phyloP scores from a whole-genome alignment of 2,797 vertebrate genomes.

The Schizopygopsis pylzovi region DNA sequence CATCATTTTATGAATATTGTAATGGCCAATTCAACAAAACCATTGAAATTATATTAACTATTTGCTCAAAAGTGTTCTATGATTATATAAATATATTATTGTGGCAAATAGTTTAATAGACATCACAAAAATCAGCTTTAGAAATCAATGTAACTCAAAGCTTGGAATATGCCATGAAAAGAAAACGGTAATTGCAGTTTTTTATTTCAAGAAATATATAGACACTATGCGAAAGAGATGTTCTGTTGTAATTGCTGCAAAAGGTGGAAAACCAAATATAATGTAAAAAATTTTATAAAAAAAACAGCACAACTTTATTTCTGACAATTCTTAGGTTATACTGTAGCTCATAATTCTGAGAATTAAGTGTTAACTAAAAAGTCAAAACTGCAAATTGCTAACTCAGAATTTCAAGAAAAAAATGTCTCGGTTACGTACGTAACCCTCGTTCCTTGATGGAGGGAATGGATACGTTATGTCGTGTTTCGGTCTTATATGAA shows the following conservation, averaged over 20 bases:
- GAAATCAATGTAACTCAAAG: neutral
- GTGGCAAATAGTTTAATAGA: neutral
- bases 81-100: neutral
- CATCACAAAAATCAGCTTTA: neutral
- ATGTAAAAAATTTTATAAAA: no score
- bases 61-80: neutral
- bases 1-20: no score
- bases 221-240: no score
- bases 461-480: no score
- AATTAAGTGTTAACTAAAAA: neutral
- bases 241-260: no score
- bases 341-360: no score
- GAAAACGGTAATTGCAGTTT: neutral
- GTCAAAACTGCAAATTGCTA: neutral
- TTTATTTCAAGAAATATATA: neutral
- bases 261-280: no score
- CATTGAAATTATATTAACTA: no score
- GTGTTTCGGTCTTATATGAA: no score
- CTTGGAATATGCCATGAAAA: neutral
- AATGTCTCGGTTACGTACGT: no score
- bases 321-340: neutral
- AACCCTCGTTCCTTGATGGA: no score
- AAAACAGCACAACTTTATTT: neutral
- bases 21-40: no score
- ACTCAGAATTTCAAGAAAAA: neutral